Evolutionary conservation across 1,140 invertebrate species (phyloP).

Genomic region (Lucilia cuprina): DNA sequence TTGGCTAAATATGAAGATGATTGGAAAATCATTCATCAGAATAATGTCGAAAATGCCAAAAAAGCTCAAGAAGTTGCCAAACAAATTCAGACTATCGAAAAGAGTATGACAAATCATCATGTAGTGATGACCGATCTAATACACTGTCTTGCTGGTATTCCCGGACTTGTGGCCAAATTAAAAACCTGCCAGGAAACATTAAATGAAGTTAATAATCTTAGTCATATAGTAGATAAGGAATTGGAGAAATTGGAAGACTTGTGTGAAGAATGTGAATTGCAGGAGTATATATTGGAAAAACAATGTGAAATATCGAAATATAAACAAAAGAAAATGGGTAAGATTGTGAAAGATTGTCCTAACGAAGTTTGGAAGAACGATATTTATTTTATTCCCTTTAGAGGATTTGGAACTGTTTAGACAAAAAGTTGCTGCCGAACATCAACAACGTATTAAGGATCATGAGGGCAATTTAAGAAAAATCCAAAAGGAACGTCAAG

Average conservation of each 20-base stretch:
- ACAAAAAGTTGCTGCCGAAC: constrained; percentile 68
- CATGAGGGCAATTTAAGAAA: constrained; percentile 65
- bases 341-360: too few species aligned
- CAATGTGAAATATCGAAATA: constrained; percentile 72
- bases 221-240: constrained; percentile 70
- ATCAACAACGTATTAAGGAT: constrained; percentile 67
- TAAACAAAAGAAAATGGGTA: constrained; percentile 68
- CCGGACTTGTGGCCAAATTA: constrained; percentile 68
- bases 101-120: constrained; percentile 66
- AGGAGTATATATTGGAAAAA: constrained; percentile 70
- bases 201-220: constrained; percentile 68
- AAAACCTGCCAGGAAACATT: constrained; percentile 65
- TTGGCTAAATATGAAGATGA: constrained; percentile 57
- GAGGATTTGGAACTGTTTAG: constrained; percentile 57
- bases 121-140: constrained; percentile 66
- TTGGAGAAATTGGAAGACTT: constrained; percentile 71
- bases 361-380: too few species aligned
- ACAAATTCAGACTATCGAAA: constrained; percentile 66
- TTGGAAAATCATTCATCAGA: constrained; percentile 71
- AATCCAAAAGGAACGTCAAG: constrained; percentile 70
- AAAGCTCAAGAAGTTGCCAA: constrained; percentile 69
- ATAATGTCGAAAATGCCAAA: constrained; percentile 70
- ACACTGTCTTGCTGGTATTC: constrained; percentile 67
- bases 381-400: not conserved
- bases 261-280: constrained; percentile 72